phyloP scores from a whole-genome alignment of 2,113 vertebrate species.

The Passer montanus region DNA sequence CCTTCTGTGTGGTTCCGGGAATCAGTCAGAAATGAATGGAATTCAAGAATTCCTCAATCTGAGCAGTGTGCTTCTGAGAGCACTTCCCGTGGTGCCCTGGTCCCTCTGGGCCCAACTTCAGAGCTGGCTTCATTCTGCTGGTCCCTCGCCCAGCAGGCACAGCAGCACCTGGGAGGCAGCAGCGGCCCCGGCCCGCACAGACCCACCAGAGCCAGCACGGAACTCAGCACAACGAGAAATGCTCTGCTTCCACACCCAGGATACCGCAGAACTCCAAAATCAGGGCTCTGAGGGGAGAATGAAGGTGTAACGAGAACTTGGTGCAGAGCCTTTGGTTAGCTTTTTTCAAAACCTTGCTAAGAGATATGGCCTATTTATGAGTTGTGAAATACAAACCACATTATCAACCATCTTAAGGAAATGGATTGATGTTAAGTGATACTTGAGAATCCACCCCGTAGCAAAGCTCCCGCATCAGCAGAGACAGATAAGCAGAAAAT shows the following conservation, averaged over 20 bases:
- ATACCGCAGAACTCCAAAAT: background rate
- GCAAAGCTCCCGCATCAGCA: constrained; percentile 55
- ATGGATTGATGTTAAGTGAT: constrained; percentile 73
- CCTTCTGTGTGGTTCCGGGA: background rate
- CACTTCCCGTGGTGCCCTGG: background rate
- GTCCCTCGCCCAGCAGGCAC: background rate
- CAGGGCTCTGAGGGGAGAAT: background rate
- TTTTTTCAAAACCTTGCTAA: background rate
- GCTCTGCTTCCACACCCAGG: background rate
- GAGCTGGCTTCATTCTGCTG: background rate
- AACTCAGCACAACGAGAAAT: fast-evolving
- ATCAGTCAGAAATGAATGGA: background rate
- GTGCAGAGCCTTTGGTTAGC: fast-evolving
- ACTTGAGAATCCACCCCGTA: constrained; percentile 69
- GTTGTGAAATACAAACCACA: constrained; percentile 64
- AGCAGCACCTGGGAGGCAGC: fast-evolving
- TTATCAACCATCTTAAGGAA: constrained; percentile 74
- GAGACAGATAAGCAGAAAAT: constrained; percentile 71
- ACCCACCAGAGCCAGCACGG: fast-evolving
- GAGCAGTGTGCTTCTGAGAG: background rate
- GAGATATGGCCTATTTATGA: constrained; percentile 64
- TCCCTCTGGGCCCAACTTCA: background rate
- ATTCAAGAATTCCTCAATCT: background rate
- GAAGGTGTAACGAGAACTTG: background rate
- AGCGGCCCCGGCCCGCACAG: fast-evolving